Conservation (phyloP, 1,140 invertebrate genomes). For the Orchesella cincta region DNA sequence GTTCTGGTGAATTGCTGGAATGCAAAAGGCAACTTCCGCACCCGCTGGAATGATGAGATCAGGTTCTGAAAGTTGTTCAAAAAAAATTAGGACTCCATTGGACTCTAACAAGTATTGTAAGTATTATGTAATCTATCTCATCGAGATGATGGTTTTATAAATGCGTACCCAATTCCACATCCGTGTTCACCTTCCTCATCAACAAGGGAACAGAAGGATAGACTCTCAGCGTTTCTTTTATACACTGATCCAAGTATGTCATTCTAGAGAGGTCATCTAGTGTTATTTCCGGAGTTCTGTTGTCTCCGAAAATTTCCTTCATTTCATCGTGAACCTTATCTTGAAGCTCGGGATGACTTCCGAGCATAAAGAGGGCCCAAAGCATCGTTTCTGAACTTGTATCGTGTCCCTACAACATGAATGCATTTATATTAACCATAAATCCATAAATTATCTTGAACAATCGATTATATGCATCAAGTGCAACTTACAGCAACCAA, state of each 20-base stretch:
- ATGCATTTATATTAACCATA: no score
- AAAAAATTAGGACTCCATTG: no score
- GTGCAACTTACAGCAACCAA: no score
- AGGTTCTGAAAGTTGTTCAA: background rate
- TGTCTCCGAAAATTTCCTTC: background rate
- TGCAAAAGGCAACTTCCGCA: slow-evolving; percentile 49
- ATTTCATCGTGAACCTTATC: background rate
- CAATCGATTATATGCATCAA: no score
- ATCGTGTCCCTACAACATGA: background rate
- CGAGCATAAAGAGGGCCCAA: background rate
- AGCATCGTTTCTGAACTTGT: background rate
- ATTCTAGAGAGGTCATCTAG: background rate
- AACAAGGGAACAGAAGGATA: background rate
- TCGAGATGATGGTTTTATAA: background rate
- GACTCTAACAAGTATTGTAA: no score
- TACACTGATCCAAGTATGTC: background rate
- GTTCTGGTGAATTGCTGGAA: slow-evolving; percentile 54
- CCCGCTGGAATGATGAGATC: slow-evolving; percentile 48
- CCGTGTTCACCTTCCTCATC: background rate
- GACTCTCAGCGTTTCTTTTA: background rate
- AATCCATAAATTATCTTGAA: no score
- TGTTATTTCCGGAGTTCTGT: background rate
- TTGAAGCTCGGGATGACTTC: background rate
- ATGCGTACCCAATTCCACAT: background rate
- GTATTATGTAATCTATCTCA: no score